These are phyloP conservation scores for Percina caprodes DNA, from an alignment of 2,113 vertebrate species.

Conservation along the genomic window DNA sequence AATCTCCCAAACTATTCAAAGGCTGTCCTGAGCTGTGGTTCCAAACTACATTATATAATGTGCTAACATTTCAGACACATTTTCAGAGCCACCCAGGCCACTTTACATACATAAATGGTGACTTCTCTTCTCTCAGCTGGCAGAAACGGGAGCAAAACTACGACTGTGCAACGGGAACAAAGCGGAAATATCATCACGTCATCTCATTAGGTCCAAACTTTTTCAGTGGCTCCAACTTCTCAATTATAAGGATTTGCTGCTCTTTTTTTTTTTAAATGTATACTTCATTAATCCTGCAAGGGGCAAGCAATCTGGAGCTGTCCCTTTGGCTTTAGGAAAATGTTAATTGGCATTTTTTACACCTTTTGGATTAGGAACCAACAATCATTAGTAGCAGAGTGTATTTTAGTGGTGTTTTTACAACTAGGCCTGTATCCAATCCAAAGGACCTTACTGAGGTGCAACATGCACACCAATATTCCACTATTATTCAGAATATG, in stretches of 20 bases:
- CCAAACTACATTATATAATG: background rate
- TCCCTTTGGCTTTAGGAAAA: background rate
- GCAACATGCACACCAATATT: background rate
- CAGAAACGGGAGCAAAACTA: conserved; percentile 22
- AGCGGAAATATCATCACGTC: conserved; percentile 56
- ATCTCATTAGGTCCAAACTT: conserved; percentile 19
- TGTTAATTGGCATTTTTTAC: background rate
- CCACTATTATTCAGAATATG: too few relatives aligned
- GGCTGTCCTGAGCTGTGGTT: conserved; percentile 20
- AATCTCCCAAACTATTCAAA: conserved; percentile 55
- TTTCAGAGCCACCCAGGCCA: background rate
- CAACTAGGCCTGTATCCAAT: background rate
- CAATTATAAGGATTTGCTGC: background rate
- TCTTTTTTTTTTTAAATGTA: background rate
- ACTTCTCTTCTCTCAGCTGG: conserved; percentile 46
- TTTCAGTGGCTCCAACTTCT: background rate
- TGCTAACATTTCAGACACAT: background rate
- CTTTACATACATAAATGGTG: conserved; percentile 2
- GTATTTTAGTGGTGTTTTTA: background rate
- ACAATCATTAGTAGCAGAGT: background rate
- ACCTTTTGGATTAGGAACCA: background rate
- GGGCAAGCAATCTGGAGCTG: background rate
- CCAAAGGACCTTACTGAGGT: background rate
- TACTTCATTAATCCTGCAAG: too few relatives aligned
- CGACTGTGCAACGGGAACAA: conserved; percentile 33